Evolutionary conservation across 1,140 invertebrate genomes (phyloP), one percentile per base, ranked within the genome.

Genomic region (Drosophila chauvacae): DNA sequence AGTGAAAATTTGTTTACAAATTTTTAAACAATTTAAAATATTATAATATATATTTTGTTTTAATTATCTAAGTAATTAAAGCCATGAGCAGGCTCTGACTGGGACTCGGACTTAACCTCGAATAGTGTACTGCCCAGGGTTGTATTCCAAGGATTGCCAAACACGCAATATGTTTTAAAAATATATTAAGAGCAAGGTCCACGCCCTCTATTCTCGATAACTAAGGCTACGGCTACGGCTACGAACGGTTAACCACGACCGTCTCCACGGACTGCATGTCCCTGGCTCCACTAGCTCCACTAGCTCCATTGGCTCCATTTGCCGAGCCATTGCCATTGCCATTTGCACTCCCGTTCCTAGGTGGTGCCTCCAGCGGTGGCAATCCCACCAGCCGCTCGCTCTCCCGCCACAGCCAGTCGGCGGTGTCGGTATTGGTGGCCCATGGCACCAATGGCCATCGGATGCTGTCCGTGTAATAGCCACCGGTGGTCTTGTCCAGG

Each of bases 331-430:
- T 79, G 9, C 81, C 71, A 41, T 41, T 79, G 14, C 77, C 59
- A 47, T 68, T 70, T 44, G 20, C 66, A 33, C 58, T 42, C 4
- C 53, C 53, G 6, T 56, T 56, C 9, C 33, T 37, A 0, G 35
- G 41, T 6, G 33, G 41, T 4, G 74, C 39, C 28, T 76, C 78
- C 13, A 82, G 56, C 5, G 81, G 79, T 14, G 84, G 85, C 37
- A 92, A 62, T 2, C 88, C 91, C 26, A 92, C 91, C 7, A 92
- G 44, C 3, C 76, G 77, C 41, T 92, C 91, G 83, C 42, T 94
- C 33, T 95, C 92, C 7, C 95, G 93, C 97, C 97, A 98, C n/a
- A 98, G 91, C 91, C 94, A 95, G 81, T 95, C 94, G 50, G 94
- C 94, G n/a, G 94, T 93, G 4, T 93, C 63, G 53, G 94, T 93